These are phyloP conservation scores for Neosilurus hyrtlii DNA, from an alignment of 2,797 vertebrate genomes.

Conservation along the genomic window DNA sequence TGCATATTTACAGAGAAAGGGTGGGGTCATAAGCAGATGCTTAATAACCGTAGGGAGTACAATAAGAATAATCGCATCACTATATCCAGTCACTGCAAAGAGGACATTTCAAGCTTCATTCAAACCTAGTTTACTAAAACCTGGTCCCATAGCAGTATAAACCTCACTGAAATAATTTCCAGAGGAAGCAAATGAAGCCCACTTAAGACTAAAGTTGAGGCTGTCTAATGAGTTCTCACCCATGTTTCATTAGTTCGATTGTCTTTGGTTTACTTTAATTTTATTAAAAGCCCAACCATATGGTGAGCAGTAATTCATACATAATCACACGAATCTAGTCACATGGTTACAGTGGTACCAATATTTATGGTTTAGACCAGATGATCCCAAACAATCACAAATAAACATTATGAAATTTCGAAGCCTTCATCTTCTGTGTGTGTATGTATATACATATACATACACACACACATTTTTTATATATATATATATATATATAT, in stretches of 20 bases:
- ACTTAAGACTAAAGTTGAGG: not conserved
- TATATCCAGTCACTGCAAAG: conserved; percentile 19
- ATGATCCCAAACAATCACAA: not conserved
- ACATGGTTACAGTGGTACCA: not conserved
- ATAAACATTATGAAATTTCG: not conserved
- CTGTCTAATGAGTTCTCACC: conserved; percentile 60
- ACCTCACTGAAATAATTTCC: not conserved
- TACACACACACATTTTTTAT: no score
- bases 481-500: no score
- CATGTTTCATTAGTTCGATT: conserved; percentile 65
- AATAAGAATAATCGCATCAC: conserved; percentile 41
- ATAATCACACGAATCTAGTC: not conserved
- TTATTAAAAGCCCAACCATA: conserved; percentile 1
- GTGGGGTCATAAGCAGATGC: conserved; percentile 10
- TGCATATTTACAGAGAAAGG: conserved; percentile 51
- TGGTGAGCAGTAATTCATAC: conserved; percentile 4
- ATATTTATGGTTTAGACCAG: not conserved
- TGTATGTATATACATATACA: no score
- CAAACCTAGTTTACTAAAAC: conserved; percentile 21
- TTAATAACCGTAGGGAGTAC: conserved; percentile 35
- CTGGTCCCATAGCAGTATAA: conserved; percentile 34
- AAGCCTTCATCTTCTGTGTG: no score
- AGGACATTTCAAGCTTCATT: conserved; percentile 8
- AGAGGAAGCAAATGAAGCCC: not conserved
- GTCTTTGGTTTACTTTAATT: conserved; percentile 71